A percentile compares a stretch with the other conserved stretches of the same genome.
Evolutionary conservation across 1,140 invertebrate species (phyloP).

Genomic region (Babylonia areolata): DNA sequence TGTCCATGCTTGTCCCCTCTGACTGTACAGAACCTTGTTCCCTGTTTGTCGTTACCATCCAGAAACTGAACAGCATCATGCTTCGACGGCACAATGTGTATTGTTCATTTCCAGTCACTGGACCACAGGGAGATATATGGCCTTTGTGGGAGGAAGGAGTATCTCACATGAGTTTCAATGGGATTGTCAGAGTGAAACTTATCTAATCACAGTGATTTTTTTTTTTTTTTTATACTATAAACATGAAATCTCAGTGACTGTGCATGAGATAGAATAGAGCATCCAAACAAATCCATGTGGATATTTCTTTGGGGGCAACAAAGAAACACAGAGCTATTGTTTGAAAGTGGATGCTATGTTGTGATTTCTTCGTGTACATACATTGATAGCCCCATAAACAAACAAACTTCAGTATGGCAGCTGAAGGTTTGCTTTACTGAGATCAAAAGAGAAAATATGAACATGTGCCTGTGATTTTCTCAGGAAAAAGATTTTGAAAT

Average conservation of each 20-base stretch:
- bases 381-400: neutral
- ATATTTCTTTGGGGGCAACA: neutral
- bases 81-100: neutral
- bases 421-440: neutral
- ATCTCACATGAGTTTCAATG: neutral
- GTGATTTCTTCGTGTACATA: neutral
- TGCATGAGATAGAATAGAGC: neutral
- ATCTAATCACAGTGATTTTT: neutral
- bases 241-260: neutral
- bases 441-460: neutral
- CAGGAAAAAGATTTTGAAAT: constrained; percentile 1
- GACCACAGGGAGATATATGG: neutral
- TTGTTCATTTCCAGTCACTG: neutral
- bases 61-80: neutral
- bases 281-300: neutral
- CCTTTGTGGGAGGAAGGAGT: neutral
- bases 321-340: neutral
- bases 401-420: constrained; percentile 25
- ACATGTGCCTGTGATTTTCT: constrained; percentile 20
- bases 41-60: neutral
- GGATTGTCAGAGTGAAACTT: neutral
- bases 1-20: neutral
- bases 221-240: neutral
- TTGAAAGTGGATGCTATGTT: neutral
- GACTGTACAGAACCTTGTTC: neutral